phyloP scores from a whole-genome alignment of 2,113 vertebrate species.

The Sigmodon hispidus region DNA sequence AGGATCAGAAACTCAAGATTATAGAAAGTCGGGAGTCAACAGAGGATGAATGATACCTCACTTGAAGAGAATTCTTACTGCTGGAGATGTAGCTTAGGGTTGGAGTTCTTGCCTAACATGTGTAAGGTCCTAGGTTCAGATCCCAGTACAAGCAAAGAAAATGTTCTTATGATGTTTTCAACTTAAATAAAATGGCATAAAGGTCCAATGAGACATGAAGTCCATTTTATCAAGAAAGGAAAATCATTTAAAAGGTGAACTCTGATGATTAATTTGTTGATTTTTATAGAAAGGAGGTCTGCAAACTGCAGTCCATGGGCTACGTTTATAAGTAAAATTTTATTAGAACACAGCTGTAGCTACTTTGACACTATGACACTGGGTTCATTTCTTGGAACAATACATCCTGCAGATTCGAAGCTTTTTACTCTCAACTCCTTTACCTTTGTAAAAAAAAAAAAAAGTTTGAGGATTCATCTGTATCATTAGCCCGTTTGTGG shows the following conservation, averaged over 20 bases:
- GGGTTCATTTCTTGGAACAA: neutral
- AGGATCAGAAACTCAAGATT: neutral
- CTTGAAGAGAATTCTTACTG: neutral
- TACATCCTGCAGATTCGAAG: neutral
- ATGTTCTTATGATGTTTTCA: neutral
- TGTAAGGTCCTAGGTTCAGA: neutral
- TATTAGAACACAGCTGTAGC: neutral
- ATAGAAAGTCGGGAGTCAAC: neutral
- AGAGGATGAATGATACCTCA: neutral
- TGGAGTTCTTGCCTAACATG: neutral
- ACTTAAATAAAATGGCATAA: neutral
- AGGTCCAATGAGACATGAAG: neutral
- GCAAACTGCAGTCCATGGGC: neutral
- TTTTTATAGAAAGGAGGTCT: neutral
- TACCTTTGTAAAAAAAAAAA: no score
- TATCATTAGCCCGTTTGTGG: neutral
- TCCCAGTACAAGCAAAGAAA: neutral
- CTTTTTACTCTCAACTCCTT: neutral
- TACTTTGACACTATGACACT: neutral
- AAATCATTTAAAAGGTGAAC: neutral
- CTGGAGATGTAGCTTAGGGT: neutral
- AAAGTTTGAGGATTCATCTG: neutral
- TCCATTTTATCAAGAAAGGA: neutral
- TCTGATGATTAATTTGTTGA: neutral
- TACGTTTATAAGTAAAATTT: constrained; percentile 25